These are phyloP conservation scores for Ctenopoma multispine DNA, from an alignment of 2,797 vertebrate species.

Conservation along the genomic window DNA sequence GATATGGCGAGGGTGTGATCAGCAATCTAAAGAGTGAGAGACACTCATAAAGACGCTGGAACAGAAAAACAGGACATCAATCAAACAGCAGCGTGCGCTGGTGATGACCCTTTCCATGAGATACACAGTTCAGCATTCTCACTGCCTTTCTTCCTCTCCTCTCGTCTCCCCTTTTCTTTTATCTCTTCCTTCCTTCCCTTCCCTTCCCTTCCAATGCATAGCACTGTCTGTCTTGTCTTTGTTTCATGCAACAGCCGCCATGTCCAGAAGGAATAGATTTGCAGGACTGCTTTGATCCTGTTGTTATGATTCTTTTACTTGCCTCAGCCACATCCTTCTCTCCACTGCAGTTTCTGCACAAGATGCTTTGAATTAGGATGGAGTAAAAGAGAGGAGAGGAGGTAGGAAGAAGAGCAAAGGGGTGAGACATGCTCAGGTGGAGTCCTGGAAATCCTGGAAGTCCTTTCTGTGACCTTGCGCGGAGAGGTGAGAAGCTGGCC, in stretches of 20 bases:
- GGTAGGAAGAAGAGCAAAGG: slow-evolving; percentile 3
- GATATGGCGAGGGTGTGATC: slow-evolving; percentile 35
- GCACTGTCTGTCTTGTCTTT: slow-evolving; percentile 72
- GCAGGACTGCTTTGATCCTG: slow-evolving; percentile 89
- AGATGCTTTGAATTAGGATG: slow-evolving; percentile 92
- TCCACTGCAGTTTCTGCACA: slow-evolving; percentile 83
- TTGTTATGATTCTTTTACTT: slow-evolving; percentile 90
- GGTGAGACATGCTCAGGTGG: slow-evolving; percentile 49
- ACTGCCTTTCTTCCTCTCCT: slow-evolving; percentile 35
- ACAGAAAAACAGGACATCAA: slow-evolving; percentile 60
- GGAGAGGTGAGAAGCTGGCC: background rate
- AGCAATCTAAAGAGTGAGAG: slow-evolving; percentile 37
- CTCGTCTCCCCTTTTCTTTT: slow-evolving; percentile 18
- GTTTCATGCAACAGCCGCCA: slow-evolving; percentile 82
- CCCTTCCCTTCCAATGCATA: slow-evolving; percentile 55
- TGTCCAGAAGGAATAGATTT: slow-evolving; percentile 93
- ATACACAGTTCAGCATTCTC: slow-evolving; percentile 69
- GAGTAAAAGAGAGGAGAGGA: slow-evolving; percentile 32
- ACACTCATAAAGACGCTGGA: slow-evolving; percentile 35
- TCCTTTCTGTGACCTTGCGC: slow-evolving; percentile 36
- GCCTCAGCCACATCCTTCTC: slow-evolving; percentile 92
- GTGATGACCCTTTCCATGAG: slow-evolving; percentile 72
- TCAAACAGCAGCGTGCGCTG: slow-evolving; percentile 73
- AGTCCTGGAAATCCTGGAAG: slow-evolving; percentile 36
- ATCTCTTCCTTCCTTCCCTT: slow-evolving; percentile 50